A percentile compares a stretch with the other conserved stretches of the same genome.
Evolutionary conservation across 92 coral and sea anemone species (phyloP).

Genomic region (Porites evermanni): DNA sequence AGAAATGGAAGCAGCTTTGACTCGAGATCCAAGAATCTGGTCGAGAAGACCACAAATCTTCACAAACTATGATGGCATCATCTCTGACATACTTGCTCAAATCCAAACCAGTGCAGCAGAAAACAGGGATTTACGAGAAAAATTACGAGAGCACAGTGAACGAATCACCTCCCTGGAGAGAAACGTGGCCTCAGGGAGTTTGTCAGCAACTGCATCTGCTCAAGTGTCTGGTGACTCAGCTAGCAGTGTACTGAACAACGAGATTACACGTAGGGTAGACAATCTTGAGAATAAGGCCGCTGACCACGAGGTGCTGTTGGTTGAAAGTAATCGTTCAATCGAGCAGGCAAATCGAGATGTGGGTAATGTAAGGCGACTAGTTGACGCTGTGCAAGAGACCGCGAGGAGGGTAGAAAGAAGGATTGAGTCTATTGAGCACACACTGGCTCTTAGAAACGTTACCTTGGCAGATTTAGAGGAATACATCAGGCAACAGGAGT

Average conservation of each 20-base stretch:
- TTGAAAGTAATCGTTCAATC: constrained; percentile 39
- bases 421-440: constrained; percentile 35
- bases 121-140: constrained; percentile 5
- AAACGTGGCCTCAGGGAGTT: constrained; percentile 24
- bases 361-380: constrained; percentile 28
- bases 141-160: constrained; percentile 12
- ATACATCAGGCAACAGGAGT: constrained; percentile 2
- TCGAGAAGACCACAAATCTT: constrained; percentile 4
- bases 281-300: constrained; percentile 35
- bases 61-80: constrained; percentile 21
- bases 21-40: neutral
- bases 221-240: neutral
- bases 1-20: constrained; percentile 2
- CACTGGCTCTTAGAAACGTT: constrained; percentile 37
- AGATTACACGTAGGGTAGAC: constrained; percentile 22
- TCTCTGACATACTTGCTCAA: constrained; percentile 30
- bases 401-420: constrained; percentile 31
- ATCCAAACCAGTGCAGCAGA: constrained; percentile 3
- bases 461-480: constrained; percentile 51
- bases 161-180: constrained; percentile 21
- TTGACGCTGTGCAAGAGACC: constrained; percentile 18
- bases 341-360: constrained; percentile 20
- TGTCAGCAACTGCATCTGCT: neutral
- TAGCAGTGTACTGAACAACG: neutral
- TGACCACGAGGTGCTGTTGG: constrained; percentile 42